Base-by-base conservation (phyloP, 2,113 vertebrate genomes). In the Sciurus niger region DNA sequence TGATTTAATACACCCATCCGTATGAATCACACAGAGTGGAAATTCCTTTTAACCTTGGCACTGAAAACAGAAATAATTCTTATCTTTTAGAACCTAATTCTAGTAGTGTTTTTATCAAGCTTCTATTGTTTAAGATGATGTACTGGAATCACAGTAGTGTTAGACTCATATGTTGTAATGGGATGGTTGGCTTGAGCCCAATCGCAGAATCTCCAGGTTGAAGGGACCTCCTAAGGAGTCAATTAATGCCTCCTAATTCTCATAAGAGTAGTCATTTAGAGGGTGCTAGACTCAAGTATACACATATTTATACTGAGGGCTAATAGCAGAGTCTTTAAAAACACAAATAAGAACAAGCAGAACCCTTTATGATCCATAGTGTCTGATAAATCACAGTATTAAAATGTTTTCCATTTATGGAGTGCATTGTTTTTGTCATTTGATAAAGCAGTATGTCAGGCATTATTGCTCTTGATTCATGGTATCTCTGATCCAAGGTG, bases 1-100 rank as follows among this genome's bases (percentile, higher is more conserved):
- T 84, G 87, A 90, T 96, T 96, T 96, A 92, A 87, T 95, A 40
- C 48, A 67, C 67, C 34, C 55, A 32, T 90, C 34, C 76, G 20
- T 43, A 24, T 53, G 72, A 90, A 93, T 94, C 40, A 73, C n/a
- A 11, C 6, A 32, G 6, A 86, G 68, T 8, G 2, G 34, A 94
- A 74, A 22, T 94, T 94, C 70, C 78, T 83, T 95, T 96, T 89
- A 94, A 93, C 65, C 70, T 84, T 94, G 60, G 14, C 73, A 70
- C 9, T 13, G 30, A 63, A 93, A 77, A 34, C 20, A 94, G 91
- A 96, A 96, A 87, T 34, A 95, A 88, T 17, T 16, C 48, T 6
- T 67, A 17, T 84, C 51, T 88, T 88, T 55, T n/a, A 58, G 85
- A 32, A 18, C 34, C 4, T 37, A 14, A 55, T 88, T 40, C 37